phyloP scores from a whole-genome alignment of 1,140 invertebrate genomes.

The Eubasilissa regina region DNA sequence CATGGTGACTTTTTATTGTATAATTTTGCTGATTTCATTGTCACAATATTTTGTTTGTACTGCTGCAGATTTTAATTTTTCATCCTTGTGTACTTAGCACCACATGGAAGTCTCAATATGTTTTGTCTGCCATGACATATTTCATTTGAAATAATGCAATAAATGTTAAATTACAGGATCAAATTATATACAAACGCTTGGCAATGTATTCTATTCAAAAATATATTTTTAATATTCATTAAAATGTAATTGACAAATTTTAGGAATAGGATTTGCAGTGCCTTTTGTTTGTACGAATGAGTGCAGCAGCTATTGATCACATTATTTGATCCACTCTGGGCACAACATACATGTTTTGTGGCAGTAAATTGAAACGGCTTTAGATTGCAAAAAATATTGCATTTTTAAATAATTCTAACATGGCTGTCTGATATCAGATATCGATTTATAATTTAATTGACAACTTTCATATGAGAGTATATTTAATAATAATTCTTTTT shows the following conservation, averaged over 20 bases:
- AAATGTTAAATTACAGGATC: slow-evolving; percentile 14
- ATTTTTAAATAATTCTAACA: background rate
- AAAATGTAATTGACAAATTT: too few relatives aligned
- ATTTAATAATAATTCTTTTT: too few relatives aligned
- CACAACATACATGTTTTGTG: slow-evolving; percentile 7
- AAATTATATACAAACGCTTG: background rate
- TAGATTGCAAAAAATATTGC: background rate
- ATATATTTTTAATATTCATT: too few relatives aligned
- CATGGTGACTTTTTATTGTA: background rate
- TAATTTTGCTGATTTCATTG: background rate
- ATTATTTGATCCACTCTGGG: slow-evolving; percentile 9
- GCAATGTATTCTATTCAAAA: background rate
- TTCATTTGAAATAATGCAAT: slow-evolving; percentile 13
- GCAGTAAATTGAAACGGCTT: background rate
- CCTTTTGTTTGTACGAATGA: slow-evolving; percentile 22
- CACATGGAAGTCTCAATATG: too few relatives aligned
- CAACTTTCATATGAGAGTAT: too few relatives aligned
- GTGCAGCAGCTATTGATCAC: slow-evolving; percentile 18
- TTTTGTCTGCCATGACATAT: slow-evolving; percentile 4
- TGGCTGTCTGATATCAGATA: too few relatives aligned
- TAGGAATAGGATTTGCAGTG: background rate
- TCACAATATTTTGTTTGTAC: too few relatives aligned
- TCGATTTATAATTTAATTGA: too few relatives aligned
- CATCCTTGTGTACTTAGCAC: too few relatives aligned
- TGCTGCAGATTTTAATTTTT: too few relatives aligned